Conservation (phyloP, 1,140 invertebrate genomes). For the Reticulitermes speratus region DNA sequence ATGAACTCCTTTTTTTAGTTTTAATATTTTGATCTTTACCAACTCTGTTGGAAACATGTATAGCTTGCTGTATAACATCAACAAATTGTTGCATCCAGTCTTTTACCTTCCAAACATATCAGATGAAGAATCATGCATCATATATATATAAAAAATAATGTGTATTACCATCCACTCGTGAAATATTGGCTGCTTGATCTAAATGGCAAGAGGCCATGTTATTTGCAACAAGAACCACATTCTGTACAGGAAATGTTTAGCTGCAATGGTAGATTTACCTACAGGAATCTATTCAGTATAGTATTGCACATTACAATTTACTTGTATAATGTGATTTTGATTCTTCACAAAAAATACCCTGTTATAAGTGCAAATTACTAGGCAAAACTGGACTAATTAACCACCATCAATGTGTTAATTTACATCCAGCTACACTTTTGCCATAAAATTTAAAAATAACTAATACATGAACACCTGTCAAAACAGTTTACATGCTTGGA, state of each 20-base stretch:
- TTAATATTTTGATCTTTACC: neutral
- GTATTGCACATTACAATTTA: neutral
- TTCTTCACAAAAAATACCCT: constrained; percentile 1
- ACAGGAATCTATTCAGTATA: neutral
- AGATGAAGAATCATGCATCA: neutral
- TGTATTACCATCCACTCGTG: neutral
- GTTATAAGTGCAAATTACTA: neutral
- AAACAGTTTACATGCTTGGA: no score
- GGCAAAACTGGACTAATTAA: neutral
- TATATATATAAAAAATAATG: neutral
- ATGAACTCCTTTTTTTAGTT: neutral
- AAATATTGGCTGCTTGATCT: neutral
- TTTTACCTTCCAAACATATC: neutral
- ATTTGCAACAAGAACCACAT: neutral
- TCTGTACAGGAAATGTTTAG: neutral
- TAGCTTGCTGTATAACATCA: neutral
- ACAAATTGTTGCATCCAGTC: neutral
- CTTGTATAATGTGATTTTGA: neutral
- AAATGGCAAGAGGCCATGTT: neutral
- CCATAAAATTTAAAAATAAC: neutral
- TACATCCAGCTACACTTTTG: neutral
- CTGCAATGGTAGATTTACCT: neutral
- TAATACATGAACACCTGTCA: neutral
- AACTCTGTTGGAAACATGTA: neutral
- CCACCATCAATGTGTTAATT: neutral